Conservation (phyloP, 2,888 invertebrate species). For the Trichopria drosophilae region DNA sequence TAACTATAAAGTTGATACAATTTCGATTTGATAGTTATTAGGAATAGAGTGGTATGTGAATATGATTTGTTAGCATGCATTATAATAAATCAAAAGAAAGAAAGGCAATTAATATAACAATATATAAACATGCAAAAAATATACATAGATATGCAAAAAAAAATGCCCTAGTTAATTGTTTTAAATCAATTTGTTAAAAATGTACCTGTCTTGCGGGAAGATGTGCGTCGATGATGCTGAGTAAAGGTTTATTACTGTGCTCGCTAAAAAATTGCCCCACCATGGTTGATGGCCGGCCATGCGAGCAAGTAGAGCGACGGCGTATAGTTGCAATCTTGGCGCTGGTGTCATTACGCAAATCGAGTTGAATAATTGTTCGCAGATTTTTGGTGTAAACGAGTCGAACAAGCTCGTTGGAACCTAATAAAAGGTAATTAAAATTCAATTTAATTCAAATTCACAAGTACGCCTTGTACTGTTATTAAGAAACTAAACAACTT, state of each 20-base stretch:
- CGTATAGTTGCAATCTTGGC: conserved; percentile 76
- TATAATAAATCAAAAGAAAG: too few relatives aligned
- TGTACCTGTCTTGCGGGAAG: conserved; percentile 83
- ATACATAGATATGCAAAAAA: background rate
- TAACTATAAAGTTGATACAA: too few relatives aligned
- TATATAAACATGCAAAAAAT: too few relatives aligned
- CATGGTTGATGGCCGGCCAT: conserved; percentile 76
- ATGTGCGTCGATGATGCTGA: conserved; percentile 76
- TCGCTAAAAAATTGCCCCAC: conserved; percentile 91
- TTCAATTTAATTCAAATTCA: conserved; percentile 2
- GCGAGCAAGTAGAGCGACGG: conserved; percentile 77
- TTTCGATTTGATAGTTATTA: too few relatives aligned
- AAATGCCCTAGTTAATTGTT: background rate
- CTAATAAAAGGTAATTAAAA: conserved; percentile 39
- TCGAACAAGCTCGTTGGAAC: conserved; percentile 55
- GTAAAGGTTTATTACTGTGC: conserved; percentile 77
- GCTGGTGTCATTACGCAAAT: conserved; percentile 75
- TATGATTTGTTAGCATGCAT: too few relatives aligned
- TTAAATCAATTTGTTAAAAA: conserved; percentile 3
- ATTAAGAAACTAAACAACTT: background rate
- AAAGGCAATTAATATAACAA: too few relatives aligned
- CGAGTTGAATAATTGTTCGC: conserved; percentile 71
- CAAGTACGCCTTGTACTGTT: too few relatives aligned
- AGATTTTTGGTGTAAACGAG: conserved; percentile 57
- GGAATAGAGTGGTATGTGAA: too few relatives aligned